A percentile compares a stretch with the other conserved stretches of the same genome.
These are phyloP conservation scores for Erebia palarica DNA, from an alignment of 2,888 invertebrate species.

Conservation along the genomic window DNA sequence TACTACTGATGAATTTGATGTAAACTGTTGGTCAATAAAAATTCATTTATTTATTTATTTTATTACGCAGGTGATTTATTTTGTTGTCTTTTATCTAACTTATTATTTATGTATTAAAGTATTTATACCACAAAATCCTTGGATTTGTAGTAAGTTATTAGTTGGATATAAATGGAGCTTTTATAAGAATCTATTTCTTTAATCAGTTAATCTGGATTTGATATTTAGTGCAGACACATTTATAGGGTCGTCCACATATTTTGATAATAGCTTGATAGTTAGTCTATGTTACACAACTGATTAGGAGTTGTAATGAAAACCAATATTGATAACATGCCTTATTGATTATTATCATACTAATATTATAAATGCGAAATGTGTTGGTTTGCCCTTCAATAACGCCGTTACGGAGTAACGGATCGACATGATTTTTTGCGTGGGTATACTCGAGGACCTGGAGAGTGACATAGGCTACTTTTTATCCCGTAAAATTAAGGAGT, in stretches of 20 bases:
- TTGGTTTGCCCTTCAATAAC: too few species aligned
- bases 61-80: not conserved
- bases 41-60: too few species aligned
- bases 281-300: conserved; percentile 36
- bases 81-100: not conserved
- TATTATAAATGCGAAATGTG: too few species aligned
- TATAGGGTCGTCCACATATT: conserved; percentile 40
- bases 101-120: not conserved
- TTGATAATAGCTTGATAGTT: conserved; percentile 39
- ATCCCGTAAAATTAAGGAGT: too few species aligned
- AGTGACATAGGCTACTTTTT: too few species aligned
- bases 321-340: conserved; percentile 34
- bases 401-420: too few species aligned
- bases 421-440: too few species aligned
- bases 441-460: too few species aligned
- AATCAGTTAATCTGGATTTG: not conserved
- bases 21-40: too few species aligned
- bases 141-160: too few species aligned
- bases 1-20: too few species aligned
- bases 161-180: not conserved
- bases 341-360: conserved; percentile 21
- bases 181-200: not conserved
- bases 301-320: conserved; percentile 27
- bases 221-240: not conserved
- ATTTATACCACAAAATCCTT: too few species aligned